A percentile compares a stretch with the other conserved stretches of the same genome.
Conservation (phyloP, 1,140 invertebrate species). For the Agraylea sexmaculata region DNA sequence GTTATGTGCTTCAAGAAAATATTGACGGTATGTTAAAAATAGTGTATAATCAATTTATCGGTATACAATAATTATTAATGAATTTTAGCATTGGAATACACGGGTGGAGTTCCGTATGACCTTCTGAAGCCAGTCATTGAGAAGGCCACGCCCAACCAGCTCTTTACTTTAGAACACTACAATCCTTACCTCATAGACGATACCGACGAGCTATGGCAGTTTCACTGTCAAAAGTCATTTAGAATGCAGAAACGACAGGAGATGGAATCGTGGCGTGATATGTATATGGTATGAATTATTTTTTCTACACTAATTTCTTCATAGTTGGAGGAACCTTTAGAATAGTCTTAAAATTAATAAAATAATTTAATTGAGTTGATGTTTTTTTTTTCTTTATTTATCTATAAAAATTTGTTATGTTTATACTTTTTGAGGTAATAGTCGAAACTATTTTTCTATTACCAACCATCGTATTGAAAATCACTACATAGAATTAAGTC, state of each 20-base stretch:
- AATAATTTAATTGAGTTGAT: not conserved
- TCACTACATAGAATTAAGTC: too few relatives aligned
- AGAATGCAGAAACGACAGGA: slow-evolving; percentile 58
- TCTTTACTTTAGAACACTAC: slow-evolving; percentile 75
- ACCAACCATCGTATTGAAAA: too few relatives aligned
- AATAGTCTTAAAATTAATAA: slow-evolving; percentile 2
- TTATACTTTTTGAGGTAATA: too few relatives aligned
- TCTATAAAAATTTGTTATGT: too few relatives aligned
- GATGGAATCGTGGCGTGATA: slow-evolving; percentile 81
- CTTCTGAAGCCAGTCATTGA: slow-evolving; percentile 86
- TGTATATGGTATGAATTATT: slow-evolving; percentile 61
- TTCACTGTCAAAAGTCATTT: slow-evolving; percentile 73
- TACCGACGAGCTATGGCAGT: slow-evolving; percentile 78
- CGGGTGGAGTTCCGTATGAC: slow-evolving; percentile 87
- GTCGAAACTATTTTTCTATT: too few relatives aligned
- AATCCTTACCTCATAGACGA: slow-evolving; percentile 86
- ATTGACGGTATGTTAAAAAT: slow-evolving; percentile 63
- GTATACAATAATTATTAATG: slow-evolving; percentile 3
- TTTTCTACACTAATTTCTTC: not conserved
- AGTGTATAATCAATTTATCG: slow-evolving; percentile 4
- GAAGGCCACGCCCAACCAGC: slow-evolving; percentile 68
- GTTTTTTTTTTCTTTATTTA: slow-evolving; percentile 7
- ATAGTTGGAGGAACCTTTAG: not conserved
- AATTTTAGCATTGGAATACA: slow-evolving; percentile 64
- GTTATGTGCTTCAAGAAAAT: slow-evolving; percentile 78